Evolutionary conservation across 2,113 vertebrate species (phyloP), one percentile per base, ranked within the genome.

Genomic region (Crocuta crocuta): DNA sequence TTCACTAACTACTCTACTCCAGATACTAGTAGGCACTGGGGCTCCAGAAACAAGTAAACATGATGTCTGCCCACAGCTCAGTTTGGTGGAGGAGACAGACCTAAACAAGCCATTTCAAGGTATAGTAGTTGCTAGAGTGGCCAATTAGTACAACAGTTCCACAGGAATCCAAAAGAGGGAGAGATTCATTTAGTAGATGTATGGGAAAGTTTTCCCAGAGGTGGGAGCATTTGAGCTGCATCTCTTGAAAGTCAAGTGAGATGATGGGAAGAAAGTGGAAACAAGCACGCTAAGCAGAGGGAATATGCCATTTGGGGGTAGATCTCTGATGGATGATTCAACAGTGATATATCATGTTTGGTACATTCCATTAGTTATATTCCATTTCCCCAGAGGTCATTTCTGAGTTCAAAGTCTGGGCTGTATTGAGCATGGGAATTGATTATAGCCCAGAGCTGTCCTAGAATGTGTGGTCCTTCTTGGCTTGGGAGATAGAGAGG

Each of bases 331-430:
- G 58, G 50, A 9, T 93, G 91, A 85, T 2, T 97, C 88, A 84
- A 76, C 73, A 35, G 35, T 66, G 76, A 71, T 43, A 17, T 10
- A 23, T 21, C 10, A 1, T 74, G 74, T 70, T 90, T 55, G 28
- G 31, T 70, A 71, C 35, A 66, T 78, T 89, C 89, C 8, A 4
- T 81, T 61, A 53, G 24, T 35, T 33, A 23, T 16, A 43, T 91
- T 82, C 65, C 63, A 68, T 95, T 79, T 93, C n/a, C 81, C 71
- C 78, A 83, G 48, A 81, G 85, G 65, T 71, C 33, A 85, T 55
- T 93, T 93, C 76, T 82, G 33, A 26, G 78, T 58, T 95, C 39
- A 39, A 66, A 76, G 53, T 76, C 88, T 93, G 48, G 71, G 58
- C 48, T 74, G 11, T 9, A 4, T 24, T 94, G 91, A n/a, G 19